A percentile compares a stretch with the other conserved stretches of the same genome.
Conservation (phyloP, 2,113 vertebrate genomes). For the Castor canadensis region DNA sequence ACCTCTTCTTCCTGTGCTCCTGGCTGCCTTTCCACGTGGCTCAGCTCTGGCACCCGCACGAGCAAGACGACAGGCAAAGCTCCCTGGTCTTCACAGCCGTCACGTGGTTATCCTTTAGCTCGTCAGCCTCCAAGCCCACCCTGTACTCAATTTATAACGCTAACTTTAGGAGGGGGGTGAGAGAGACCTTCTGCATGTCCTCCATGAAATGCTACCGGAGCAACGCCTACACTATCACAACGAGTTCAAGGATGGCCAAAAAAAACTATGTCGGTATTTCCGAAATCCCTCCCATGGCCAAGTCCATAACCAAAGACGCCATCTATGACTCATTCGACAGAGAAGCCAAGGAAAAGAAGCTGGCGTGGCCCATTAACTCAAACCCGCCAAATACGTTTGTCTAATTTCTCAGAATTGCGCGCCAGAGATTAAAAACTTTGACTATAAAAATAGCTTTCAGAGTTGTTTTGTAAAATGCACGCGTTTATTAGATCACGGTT, state of each 20-base stretch:
- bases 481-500: slow-evolving; percentile 42
- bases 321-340: slow-evolving; percentile 93
- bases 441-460: slow-evolving; percentile 49
- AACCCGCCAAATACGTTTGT: slow-evolving; percentile 96
- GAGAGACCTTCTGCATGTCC: slow-evolving; percentile 97
- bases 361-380: slow-evolving; percentile 94
- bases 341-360: slow-evolving; percentile 93
- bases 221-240: slow-evolving; percentile 97
- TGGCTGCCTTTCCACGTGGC: slow-evolving; percentile 93
- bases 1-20: slow-evolving; percentile 89
- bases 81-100: slow-evolving; percentile 88
- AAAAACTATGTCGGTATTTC: slow-evolving; percentile 95
- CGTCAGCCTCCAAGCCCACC: slow-evolving; percentile 93
- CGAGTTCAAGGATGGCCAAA: slow-evolving; percentile 95
- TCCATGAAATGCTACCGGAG: slow-evolving; percentile 98
- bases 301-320: slow-evolving; percentile 88
- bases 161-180: slow-evolving; percentile 94
- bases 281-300: slow-evolving; percentile 87
- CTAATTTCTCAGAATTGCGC: slow-evolving; percentile 71
- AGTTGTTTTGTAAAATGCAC: slow-evolving; percentile 77
- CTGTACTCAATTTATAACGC: slow-evolving; percentile 93
- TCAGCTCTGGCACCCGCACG: slow-evolving; percentile 93
- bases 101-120: slow-evolving; percentile 92
- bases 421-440: slow-evolving; percentile 55
- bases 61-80: slow-evolving; percentile 83